Base-by-base conservation (phyloP, 2,113 vertebrate species). In the Morphnarchus princeps region DNA sequence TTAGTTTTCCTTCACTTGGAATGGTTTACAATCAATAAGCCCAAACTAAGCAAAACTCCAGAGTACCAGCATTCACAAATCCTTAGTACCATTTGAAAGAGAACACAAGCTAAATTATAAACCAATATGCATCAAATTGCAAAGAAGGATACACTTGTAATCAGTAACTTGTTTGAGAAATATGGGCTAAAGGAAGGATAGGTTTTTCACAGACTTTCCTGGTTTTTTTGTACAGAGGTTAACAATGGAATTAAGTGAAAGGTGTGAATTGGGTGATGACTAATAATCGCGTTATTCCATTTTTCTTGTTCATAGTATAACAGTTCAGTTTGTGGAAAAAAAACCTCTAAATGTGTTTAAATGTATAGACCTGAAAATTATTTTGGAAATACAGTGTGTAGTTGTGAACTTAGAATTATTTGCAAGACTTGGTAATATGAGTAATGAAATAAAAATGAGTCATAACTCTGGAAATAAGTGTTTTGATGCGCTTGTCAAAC, bases 201-300 rank as follows among this genome's bases (percentile, higher is more conserved):
- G 6, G 1, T 25, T 84, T 78, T 66, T 63, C 4, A 6, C 34
- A 55, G 28, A 15, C 72, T 77, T 80, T 69, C 11, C 54, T 63
- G 1, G 5, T 0, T 6, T 54, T 70, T 81, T 70, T 69, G 47
- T 50, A 29, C 12, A 45, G n/a, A 42, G 5, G 2, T 4, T 34
- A 77, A 67, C 92, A 81, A 71, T 13, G 20, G 9, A 58, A 61
- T 57, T 38, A 62, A 67, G 20, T 43, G n/a, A 67, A 71, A 38
- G 15, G 2, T 52, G 10, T 54, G 13, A 63, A 43, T 45, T 69
- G n/a, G n/a, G 15, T 55, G 40, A n/a, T 77, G 16, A 34, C 18
- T 59, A 36, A 65, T 73, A 78, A 57, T 47, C 40, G 5, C 8
- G 11, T 34, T 91, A 19, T 73, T 72, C 12, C 7, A 11, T 36